Percentiles rank a stretch among this genome's conserved stretches.
Evolutionary conservation across 37 sponge, comb jelly and placozoan genomes (phyloP).

Genomic region (Chondrosia reniformis): DNA sequence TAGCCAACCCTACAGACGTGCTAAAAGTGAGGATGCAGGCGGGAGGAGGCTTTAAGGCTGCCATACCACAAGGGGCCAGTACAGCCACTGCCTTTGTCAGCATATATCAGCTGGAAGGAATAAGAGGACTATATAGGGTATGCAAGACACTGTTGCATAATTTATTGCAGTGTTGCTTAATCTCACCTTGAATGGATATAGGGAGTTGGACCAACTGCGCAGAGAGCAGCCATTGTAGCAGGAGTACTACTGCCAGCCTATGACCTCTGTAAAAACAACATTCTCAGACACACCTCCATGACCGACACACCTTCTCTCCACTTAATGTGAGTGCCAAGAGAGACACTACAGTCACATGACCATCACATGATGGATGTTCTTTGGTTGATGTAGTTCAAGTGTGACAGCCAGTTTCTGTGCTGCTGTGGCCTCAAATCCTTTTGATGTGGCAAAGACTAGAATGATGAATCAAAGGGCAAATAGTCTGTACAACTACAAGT

Average conservation of each 20-base stretch:
- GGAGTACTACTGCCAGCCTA: conserved; percentile 91
- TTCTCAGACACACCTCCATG: conserved; percentile 27
- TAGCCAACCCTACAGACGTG: conserved; percentile 93
- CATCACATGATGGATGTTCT: background rate
- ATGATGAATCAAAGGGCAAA: conserved; percentile 83
- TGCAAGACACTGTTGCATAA: conserved; percentile 2
- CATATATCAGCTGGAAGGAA: conserved; percentile 78
- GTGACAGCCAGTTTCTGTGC: conserved; percentile 62
- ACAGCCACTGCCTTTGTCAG: conserved; percentile 40
- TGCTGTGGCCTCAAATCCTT: conserved; percentile 78
- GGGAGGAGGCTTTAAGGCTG: background rate
- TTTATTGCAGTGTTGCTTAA: background rate
- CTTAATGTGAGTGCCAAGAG: conserved; percentile 37
- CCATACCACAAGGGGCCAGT: conserved; percentile 24
- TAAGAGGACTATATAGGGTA: conserved; percentile 84
- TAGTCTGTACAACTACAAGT: conserved; percentile 44
- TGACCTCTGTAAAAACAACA: conserved; percentile 73
- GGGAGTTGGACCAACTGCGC: conserved; percentile 92
- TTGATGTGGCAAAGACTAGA: conserved; percentile 85
- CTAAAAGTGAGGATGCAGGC: conserved; percentile 94
- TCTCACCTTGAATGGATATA: background rate
- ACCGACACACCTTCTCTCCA: conserved; percentile 49
- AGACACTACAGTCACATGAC: background rate
- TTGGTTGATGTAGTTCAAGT: background rate
- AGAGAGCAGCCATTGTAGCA: conserved; percentile 89